Evolutionary conservation across 2,888 invertebrate species (phyloP).

Genomic region (Drosophila nr. fundita): DNA sequence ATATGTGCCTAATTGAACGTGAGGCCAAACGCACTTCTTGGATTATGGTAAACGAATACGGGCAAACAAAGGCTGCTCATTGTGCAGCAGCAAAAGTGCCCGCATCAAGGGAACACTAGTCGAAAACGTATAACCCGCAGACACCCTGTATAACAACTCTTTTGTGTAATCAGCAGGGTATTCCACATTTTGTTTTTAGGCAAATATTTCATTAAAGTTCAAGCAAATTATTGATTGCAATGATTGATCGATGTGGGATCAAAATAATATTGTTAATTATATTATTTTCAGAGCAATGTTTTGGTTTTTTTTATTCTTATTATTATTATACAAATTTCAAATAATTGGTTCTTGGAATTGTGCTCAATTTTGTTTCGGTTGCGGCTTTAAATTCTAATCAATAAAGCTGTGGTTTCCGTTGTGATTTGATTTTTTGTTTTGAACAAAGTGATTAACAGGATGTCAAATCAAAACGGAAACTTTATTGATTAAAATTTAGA

Average conservation of each 20-base stretch:
- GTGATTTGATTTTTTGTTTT: neutral
- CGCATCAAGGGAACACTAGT: neutral
- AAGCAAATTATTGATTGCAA: slow-evolving; percentile 62
- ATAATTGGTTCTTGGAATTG: neutral
- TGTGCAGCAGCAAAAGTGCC: slow-evolving; percentile 17
- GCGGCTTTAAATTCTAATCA: neutral
- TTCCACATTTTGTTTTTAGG: neutral
- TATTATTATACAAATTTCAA: slow-evolving; percentile 4
- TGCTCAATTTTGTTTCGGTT: neutral
- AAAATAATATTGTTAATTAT: slow-evolving; percentile 67
- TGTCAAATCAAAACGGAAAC: no score
- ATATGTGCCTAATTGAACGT: slow-evolving; percentile 59
- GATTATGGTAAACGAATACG: slow-evolving; percentile 26
- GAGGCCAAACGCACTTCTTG: slow-evolving; percentile 42
- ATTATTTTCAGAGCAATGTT: slow-evolving; percentile 47
- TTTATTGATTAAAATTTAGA: no score
- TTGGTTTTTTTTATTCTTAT: slow-evolving; percentile 21
- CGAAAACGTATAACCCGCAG: neutral
- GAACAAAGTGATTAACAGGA: no score
- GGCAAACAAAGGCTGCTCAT: slow-evolving; percentile 44
- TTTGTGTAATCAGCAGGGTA: neutral
- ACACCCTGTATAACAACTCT: neutral
- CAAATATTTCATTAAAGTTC: slow-evolving; percentile 59
- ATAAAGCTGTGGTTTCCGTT: neutral
- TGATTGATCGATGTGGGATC: slow-evolving; percentile 63